Conservation (phyloP, 2,113 vertebrate genomes). For the Theropithecus gelada region DNA sequence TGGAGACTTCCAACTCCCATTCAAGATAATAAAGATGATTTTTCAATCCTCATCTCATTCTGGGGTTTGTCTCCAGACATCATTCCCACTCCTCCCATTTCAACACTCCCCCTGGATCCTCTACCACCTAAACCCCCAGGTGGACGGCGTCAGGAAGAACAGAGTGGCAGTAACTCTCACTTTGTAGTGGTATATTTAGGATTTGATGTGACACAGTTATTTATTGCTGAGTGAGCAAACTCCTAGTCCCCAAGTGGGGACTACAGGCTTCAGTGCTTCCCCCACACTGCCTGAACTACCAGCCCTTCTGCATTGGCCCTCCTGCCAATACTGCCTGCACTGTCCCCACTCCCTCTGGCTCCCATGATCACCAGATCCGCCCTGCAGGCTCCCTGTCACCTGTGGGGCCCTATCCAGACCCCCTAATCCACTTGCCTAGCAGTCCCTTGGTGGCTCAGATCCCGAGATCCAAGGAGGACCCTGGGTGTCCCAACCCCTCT, state of each 20-base stretch:
- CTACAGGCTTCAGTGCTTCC: neutral
- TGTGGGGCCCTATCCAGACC: neutral
- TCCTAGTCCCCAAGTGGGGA: neutral
- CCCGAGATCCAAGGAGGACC: neutral
- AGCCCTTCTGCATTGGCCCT: neutral
- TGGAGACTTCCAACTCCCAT: neutral
- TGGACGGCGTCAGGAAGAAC: conserved; percentile 47
- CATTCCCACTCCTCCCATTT: neutral
- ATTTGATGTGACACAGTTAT: conserved; percentile 43
- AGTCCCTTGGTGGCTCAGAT: neutral
- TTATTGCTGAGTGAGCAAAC: conserved; percentile 70
- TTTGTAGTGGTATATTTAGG: conserved; percentile 68
- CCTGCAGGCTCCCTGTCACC: neutral
- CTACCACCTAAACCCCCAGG: neutral
- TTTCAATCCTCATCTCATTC: conserved; percentile 11
- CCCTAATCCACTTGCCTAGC: neutral
- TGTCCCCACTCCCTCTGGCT: neutral
- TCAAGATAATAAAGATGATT: conserved; percentile 68
- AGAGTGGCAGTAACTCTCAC: neutral
- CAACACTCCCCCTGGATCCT: neutral
- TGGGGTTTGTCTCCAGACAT: conserved; percentile 2
- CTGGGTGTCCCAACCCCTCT: neutral
- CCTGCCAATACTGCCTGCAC: neutral
- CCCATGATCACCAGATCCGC: neutral
- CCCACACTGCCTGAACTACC: neutral